Conservation (phyloP, 2,113 vertebrate species). For the Osmerus mordax region DNA sequence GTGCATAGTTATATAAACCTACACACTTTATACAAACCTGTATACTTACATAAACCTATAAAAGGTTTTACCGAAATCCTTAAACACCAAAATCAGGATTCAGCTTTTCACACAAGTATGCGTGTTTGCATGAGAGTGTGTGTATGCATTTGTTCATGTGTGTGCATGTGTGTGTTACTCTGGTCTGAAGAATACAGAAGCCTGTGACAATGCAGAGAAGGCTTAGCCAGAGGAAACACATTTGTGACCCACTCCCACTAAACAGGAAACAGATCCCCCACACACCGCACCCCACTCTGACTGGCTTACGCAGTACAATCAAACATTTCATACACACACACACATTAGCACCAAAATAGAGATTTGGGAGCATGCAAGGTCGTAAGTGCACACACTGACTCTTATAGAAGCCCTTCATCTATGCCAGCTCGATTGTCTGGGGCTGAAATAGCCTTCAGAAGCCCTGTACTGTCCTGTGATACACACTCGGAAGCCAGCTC, state of each 20-base stretch:
- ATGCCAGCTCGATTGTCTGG: constrained; percentile 38
- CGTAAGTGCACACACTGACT: constrained; percentile 22
- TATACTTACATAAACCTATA: no score
- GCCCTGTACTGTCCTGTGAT: constrained; percentile 49
- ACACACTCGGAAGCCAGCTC: constrained; percentile 46
- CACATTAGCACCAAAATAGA: constrained; percentile 41
- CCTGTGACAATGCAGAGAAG: background rate
- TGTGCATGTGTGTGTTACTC: background rate
- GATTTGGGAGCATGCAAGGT: constrained; percentile 41
- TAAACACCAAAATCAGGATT: no score
- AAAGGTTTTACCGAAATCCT: no score
- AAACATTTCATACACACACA: constrained; percentile 19
- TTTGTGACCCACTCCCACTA: constrained; percentile 26
- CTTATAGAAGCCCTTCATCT: constrained; percentile 51
- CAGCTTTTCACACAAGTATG: background rate
- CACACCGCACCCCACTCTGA: constrained; percentile 6
- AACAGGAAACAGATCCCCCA: constrained; percentile 38
- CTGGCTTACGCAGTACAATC: constrained; percentile 1
- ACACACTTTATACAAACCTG: no score
- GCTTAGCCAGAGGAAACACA: constrained; percentile 26
- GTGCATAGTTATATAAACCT: background rate
- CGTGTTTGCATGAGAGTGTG: background rate
- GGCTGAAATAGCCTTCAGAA: constrained; percentile 62
- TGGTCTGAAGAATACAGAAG: background rate
- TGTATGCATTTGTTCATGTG: background rate